Conservation (phyloP, 2,888 invertebrate species). For the Hyppa rectilinea region DNA sequence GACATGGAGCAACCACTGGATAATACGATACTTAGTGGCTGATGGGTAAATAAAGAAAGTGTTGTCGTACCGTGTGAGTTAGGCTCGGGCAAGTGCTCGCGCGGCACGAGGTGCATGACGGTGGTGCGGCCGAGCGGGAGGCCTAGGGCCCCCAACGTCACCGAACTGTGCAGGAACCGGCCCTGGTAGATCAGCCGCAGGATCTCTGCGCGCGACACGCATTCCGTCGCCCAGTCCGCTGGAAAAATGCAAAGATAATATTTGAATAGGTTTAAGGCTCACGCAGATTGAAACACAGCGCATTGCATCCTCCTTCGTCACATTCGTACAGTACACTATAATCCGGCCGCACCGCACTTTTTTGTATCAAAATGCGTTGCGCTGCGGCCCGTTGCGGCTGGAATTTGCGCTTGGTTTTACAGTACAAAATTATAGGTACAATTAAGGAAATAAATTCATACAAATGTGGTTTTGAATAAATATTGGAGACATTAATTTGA, state of each 20-base stretch:
- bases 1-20: neutral
- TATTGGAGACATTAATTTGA: too few species aligned
- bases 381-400: neutral
- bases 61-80: conserved; percentile 96
- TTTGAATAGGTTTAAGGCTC: conserved; percentile 1
- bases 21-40: neutral
- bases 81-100: conserved; percentile 99
- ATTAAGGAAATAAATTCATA: too few species aligned
- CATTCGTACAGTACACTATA: neutral
- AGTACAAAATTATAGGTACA: neutral
- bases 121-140: conserved; percentile 99
- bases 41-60: neutral
- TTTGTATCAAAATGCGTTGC: neutral
- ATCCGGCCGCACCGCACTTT: neutral
- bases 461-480: too few species aligned
- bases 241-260: conserved; percentile 67
- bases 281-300: neutral
- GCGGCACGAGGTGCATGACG: conserved; percentile 99
- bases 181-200: conserved; percentile 99
- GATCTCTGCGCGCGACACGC: conserved; percentile 99
- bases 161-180: conserved; percentile 99
- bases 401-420: neutral
- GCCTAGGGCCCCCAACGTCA: conserved; percentile 99
- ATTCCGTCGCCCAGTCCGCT: conserved; percentile 99
- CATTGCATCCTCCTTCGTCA: neutral